phyloP scores from a whole-genome alignment of 1,140 invertebrate genomes.

The Galendromus occidentalis region DNA sequence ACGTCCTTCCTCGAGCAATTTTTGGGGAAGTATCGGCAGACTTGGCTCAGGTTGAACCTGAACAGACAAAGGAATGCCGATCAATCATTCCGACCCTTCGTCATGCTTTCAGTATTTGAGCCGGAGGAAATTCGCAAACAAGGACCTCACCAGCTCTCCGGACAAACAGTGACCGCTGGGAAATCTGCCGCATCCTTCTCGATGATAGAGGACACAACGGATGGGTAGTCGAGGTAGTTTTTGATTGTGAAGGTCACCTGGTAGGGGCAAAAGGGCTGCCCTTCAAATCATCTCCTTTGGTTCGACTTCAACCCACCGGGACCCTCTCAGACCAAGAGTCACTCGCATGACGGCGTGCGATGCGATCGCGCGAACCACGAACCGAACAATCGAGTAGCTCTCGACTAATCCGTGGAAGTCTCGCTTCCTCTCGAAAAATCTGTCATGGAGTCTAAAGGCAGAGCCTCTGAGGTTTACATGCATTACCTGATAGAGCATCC shows the following conservation, averaged over 20 bases:
- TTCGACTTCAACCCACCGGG: no score
- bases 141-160: background rate
- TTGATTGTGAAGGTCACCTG: background rate
- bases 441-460: no score
- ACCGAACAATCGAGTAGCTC: no score
- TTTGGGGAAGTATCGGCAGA: background rate
- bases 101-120: background rate
- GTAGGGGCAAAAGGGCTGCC: no score
- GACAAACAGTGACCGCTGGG: background rate
- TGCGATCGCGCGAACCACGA: no score
- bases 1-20: slow-evolving; percentile 3
- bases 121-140: background rate
- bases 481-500: no score
- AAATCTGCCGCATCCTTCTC: background rate
- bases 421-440: no score
- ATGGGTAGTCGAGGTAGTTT: background rate
- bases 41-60: background rate
- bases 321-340: no score
- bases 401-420: no score
- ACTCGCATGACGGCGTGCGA: no score
- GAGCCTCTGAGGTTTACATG: no score
- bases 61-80: background rate
- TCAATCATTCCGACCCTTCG: background rate
- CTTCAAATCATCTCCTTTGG: no score
- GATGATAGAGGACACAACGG: background rate